These are phyloP conservation scores for Anguilla anguilla DNA, from an alignment of 2,797 vertebrate species.

Conservation along the genomic window DNA sequence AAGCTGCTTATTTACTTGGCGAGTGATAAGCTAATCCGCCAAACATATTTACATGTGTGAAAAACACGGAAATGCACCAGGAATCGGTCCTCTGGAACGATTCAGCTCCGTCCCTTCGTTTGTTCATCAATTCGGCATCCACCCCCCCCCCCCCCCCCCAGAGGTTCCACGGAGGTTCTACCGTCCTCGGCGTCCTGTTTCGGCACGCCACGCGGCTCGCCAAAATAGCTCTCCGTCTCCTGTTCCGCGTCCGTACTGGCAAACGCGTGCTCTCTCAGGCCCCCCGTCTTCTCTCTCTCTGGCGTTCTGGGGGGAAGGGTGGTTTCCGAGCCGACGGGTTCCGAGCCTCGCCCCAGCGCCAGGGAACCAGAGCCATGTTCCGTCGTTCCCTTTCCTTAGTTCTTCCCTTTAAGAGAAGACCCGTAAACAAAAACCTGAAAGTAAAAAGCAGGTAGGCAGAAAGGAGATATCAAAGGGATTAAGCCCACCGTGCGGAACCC, in stretches of 20 bases:
- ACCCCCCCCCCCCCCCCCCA: too few species aligned
- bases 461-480: conserved; percentile 35
- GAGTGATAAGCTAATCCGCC: conserved; percentile 49
- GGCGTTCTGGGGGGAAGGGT: neutral
- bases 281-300: neutral
- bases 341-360: neutral
- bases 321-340: neutral
- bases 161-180: too few species aligned
- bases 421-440: conserved; percentile 12
- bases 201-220: neutral
- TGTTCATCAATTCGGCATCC: neutral
- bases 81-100: neutral
- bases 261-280: neutral
- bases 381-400: neutral
- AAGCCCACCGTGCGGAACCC: conserved; percentile 33
- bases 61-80: conserved; percentile 31
- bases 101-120: neutral
- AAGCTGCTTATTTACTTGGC: conserved; percentile 57
- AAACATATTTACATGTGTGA: conserved; percentile 48
- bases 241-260: neutral
- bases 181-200: too few species aligned
- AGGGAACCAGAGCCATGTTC: neutral
- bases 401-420: neutral
- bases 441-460: conserved; percentile 3
- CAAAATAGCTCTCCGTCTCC: neutral